phyloP scores from a whole-genome alignment of 2,888 invertebrate genomes.

The Tetragonisca angustula region DNA sequence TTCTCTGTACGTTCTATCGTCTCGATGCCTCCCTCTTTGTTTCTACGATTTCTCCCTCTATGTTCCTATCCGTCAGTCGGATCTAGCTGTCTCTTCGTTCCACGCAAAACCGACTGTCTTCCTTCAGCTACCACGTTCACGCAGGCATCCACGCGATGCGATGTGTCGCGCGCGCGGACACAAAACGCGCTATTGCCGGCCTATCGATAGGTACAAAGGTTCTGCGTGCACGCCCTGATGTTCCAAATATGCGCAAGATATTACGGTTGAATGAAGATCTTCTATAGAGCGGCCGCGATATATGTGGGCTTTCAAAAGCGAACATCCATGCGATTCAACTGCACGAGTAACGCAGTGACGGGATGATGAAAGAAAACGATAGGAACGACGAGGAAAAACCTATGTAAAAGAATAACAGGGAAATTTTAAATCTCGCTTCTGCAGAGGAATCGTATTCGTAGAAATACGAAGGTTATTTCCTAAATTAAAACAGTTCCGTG shows the following conservation, averaged over 20 bases:
- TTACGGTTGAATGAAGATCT: slow-evolving; percentile 37
- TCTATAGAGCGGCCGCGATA: background rate
- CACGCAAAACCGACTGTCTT: slow-evolving; percentile 19
- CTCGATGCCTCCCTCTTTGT: slow-evolving; percentile 43
- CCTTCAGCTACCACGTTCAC: slow-evolving; percentile 50
- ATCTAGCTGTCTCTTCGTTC: background rate
- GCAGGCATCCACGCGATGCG: slow-evolving; percentile 46
- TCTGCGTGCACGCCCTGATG: slow-evolving; percentile 48
- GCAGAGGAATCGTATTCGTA: background rate
- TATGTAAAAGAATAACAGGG: no score
- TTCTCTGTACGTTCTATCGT: slow-evolving; percentile 40
- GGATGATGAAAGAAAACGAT: background rate
- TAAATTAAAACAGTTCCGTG: slow-evolving; percentile 25
- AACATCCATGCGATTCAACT: background rate
- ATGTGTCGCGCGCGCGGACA: slow-evolving; percentile 13
- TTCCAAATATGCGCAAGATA: slow-evolving; percentile 45
- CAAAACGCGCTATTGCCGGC: slow-evolving; percentile 58
- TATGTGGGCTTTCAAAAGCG: background rate
- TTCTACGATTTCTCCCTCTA: slow-evolving; percentile 40
- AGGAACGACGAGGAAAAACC: background rate
- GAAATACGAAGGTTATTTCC: slow-evolving; percentile 26
- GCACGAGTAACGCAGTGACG: background rate
- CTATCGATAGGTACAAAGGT: slow-evolving; percentile 72
- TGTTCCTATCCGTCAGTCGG: slow-evolving; percentile 18
- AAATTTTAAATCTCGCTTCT: background rate